A percentile compares a stretch with the other conserved stretches of the same genome.
phyloP scores from a whole-genome alignment of 2,888 invertebrate genomes.

The Thereva nobilitata region DNA sequence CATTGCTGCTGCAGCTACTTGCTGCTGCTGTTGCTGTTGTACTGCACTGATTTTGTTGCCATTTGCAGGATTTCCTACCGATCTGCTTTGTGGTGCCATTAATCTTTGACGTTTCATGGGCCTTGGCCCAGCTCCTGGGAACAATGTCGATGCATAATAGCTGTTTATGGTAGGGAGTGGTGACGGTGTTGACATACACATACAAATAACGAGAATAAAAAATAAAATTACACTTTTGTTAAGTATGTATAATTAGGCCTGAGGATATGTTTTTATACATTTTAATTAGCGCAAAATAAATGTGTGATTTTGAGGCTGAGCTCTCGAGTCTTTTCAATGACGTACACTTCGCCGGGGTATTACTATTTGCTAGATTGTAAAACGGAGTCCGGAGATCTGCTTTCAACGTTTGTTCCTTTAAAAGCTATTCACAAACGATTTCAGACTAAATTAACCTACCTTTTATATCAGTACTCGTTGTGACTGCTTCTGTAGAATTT shows the following conservation, averaged over 20 bases:
- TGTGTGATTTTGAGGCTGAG: no score
- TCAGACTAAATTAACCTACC: no score
- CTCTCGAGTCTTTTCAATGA: no score
- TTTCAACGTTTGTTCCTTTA: no score
- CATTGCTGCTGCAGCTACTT: constrained; percentile 50
- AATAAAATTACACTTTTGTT: constrained; percentile 7
- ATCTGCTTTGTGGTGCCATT: constrained; percentile 52
- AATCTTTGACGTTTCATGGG: constrained; percentile 58
- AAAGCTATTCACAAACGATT: no score
- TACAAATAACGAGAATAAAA: constrained; percentile 14
- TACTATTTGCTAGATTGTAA: no score
- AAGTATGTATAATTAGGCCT: background rate
- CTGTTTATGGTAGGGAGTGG: constrained; percentile 41
- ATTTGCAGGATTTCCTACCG: constrained; percentile 49
- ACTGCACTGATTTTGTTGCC: constrained; percentile 51
- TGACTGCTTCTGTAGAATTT: no score
- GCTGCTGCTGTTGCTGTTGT: constrained; percentile 51
- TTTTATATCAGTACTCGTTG: no score
- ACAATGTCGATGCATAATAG: constrained; percentile 57
- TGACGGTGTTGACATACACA: background rate
- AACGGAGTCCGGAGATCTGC: no score
- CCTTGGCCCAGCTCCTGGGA: constrained; percentile 53
- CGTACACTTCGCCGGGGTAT: no score
- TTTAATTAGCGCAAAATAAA: no score
- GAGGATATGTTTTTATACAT: background rate